Conservation (phyloP, 2,113 vertebrate species). For the Cyprinus carpio region DNA sequence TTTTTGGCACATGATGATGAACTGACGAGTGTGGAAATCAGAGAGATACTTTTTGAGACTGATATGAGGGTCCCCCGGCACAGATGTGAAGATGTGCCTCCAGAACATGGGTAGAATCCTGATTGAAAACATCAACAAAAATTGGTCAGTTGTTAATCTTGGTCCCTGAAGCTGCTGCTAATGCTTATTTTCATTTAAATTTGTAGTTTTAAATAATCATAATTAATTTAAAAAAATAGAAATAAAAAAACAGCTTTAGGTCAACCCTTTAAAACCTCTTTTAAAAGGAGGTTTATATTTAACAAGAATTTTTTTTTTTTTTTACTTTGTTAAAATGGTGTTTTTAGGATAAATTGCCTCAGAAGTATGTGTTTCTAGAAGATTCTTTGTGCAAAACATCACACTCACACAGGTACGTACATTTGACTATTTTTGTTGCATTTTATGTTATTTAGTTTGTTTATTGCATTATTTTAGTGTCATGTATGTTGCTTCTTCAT, state of each 20-base stretch:
- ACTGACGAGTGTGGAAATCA: conserved; percentile 58
- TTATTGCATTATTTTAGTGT: not conserved
- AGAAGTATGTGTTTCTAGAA: no score
- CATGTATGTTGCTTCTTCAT: not conserved
- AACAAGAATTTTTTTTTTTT: no score
- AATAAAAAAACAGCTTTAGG: no score
- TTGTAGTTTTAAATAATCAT: not conserved
- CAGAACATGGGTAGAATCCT: not conserved
- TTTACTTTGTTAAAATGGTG: no score
- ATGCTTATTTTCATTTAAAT: not conserved
- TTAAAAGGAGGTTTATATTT: no score
- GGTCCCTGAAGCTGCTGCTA: not conserved
- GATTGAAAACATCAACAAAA: not conserved
- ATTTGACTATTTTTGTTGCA: not conserved
- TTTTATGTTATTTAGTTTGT: not conserved
- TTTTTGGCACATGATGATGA: conserved; percentile 66
- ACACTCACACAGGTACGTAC: no score
- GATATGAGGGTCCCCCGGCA: conserved; percentile 59
- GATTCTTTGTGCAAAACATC: no score
- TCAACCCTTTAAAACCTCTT: no score
- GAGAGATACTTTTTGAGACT: conserved; percentile 49
- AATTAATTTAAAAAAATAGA: no score
- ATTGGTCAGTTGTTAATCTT: not conserved
- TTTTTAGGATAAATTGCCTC: no score
- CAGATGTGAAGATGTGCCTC: conserved; percentile 59